Percentiles rank a stretch among this genome's conserved stretches.
These are phyloP conservation scores for Spodoptera exigua DNA, from an alignment of 2,888 invertebrate genomes.

Conservation along the genomic window DNA sequence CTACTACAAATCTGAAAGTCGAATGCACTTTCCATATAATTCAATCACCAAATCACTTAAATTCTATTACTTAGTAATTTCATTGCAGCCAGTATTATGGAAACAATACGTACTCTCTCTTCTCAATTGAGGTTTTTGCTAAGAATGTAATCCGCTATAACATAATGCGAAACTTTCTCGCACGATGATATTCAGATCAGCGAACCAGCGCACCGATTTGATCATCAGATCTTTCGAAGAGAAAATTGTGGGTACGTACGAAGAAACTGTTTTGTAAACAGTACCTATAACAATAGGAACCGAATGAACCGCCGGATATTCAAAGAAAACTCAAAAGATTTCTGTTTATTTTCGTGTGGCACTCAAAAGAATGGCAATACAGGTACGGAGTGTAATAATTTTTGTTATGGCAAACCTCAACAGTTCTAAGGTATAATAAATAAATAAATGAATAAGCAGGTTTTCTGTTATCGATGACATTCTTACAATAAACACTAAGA, in stretches of 20 bases:
- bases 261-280: constrained; percentile 30
- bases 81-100: constrained; percentile 37
- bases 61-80: constrained; percentile 44
- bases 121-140: constrained; percentile 49
- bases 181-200: constrained; percentile 67
- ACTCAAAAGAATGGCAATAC: too few relatives aligned
- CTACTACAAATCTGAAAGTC: constrained; percentile 14
- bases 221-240: constrained; percentile 53
- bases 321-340: too few relatives aligned
- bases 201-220: constrained; percentile 59
- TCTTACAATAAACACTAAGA: too few relatives aligned
- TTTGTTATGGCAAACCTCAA: too few relatives aligned
- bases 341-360: too few relatives aligned
- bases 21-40: constrained; percentile 31
- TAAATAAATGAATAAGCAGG: too few relatives aligned
- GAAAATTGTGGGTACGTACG: constrained; percentile 41
- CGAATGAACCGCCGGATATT: constrained; percentile 5
- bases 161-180: constrained; percentile 73
- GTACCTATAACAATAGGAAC: constrained; percentile 40
- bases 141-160: constrained; percentile 61
- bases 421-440: too few relatives aligned
- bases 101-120: constrained; percentile 59
- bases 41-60: constrained; percentile 34
- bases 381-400: too few relatives aligned
- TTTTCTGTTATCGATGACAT: too few relatives aligned